phyloP scores from a whole-genome alignment of 2,888 invertebrate species.

The Drosophila kanekoi region DNA sequence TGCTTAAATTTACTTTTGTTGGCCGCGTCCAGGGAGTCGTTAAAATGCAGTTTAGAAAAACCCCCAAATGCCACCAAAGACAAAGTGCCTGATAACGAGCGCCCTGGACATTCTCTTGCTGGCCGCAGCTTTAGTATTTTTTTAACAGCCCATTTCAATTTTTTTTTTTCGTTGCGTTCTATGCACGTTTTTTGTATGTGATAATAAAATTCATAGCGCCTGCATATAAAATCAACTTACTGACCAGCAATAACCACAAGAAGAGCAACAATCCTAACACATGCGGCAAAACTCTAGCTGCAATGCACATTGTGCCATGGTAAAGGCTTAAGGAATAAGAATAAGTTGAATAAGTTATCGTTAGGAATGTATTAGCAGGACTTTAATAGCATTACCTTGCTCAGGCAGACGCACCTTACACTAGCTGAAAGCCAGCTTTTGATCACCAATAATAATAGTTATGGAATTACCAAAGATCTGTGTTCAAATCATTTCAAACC shows the following conservation, averaged over 20 bases:
- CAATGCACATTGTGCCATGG: constrained; percentile 38
- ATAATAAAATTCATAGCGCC: constrained; percentile 69
- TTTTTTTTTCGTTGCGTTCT: constrained; percentile 18
- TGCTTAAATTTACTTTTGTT: constrained; percentile 39
- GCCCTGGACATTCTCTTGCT: constrained; percentile 40
- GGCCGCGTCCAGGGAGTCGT: constrained; percentile 70
- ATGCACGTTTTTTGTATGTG: constrained; percentile 55
- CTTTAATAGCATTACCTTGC: neutral
- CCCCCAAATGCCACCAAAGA: constrained; percentile 58
- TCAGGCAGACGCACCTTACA: too few relatives aligned
- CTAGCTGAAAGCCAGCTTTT: neutral
- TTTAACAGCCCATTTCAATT: constrained; percentile 7
- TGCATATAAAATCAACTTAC: constrained; percentile 60
- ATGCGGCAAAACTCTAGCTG: constrained; percentile 23
- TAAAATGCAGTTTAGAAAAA: constrained; percentile 72
- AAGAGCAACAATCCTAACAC: constrained; percentile 5
- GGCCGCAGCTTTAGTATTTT: constrained; percentile 21
- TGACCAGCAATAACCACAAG: constrained; percentile 40
- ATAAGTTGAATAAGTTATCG: neutral
- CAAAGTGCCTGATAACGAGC: constrained; percentile 68
- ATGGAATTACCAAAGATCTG: too few relatives aligned
- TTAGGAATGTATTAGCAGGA: neutral
- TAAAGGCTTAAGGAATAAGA: neutral
- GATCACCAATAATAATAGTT: too few relatives aligned
- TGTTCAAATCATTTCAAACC: too few relatives aligned